Evolutionary conservation across 2,113 vertebrate species (phyloP).

Genomic region (Gasterosteus aculeatus): DNA sequence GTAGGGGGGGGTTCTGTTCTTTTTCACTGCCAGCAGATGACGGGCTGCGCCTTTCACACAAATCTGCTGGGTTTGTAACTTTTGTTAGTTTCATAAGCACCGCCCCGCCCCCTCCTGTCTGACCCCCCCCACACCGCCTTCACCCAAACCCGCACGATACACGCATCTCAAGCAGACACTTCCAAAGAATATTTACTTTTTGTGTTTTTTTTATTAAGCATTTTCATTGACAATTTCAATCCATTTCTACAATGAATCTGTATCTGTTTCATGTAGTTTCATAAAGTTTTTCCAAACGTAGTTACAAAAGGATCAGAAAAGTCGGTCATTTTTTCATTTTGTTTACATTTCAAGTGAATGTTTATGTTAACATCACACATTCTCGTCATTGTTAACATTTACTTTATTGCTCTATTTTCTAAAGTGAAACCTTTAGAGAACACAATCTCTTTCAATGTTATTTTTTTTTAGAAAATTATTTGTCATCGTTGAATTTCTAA

Average conservation of each 20-base stretch:
- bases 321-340: slow-evolving; percentile 18
- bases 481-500: slow-evolving; percentile 35
- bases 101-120: neutral
- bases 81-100: slow-evolving; percentile 28
- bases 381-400: slow-evolving; percentile 19
- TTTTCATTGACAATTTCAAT: slow-evolving; percentile 29
- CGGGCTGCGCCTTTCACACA: slow-evolving; percentile 48
- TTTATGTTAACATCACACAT: slow-evolving; percentile 30
- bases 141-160: slow-evolving; percentile 8
- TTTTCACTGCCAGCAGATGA: slow-evolving; percentile 63
- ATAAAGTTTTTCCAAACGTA: slow-evolving; percentile 41
- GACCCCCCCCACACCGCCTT: neutral
- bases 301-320: slow-evolving; percentile 29
- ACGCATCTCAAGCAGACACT: neutral
- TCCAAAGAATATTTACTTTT: neutral
- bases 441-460: too few species aligned
- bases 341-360: slow-evolving; percentile 7
- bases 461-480: too few species aligned
- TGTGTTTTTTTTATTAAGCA: slow-evolving; percentile 49
- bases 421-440: slow-evolving; percentile 55
- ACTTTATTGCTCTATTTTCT: slow-evolving; percentile 38
- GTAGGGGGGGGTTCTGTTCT: too few species aligned
- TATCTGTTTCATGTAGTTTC: too few species aligned
- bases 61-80: slow-evolving; percentile 48
- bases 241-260: slow-evolving; percentile 27